Evolutionary conservation across 2,888 invertebrate species (phyloP), one percentile per base, ranked within the genome.

Genomic region (Morpho achilles): DNA sequence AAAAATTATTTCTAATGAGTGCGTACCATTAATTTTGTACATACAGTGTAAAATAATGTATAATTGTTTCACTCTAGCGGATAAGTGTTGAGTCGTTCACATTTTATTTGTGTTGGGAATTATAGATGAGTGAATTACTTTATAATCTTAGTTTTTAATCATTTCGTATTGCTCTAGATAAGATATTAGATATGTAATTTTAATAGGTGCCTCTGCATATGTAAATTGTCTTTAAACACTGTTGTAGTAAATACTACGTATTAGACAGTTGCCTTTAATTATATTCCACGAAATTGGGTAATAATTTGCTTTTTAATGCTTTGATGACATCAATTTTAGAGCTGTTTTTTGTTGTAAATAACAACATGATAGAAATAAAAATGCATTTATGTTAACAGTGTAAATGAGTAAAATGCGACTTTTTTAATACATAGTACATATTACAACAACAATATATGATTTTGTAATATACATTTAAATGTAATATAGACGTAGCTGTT

Each of bases 41-140:
- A 80, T 81, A 82, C 72, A 54, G 54, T 75, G 74, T 78, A 80
- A 76, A 67, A 73, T 78, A 76, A 71, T 67, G 64, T 67, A 65
- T 48, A 43, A 73, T 72, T 75, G 74, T 77, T 79, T 81, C 74
- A 69, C 71, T 67, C 63, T 76, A 77, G 75, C 67, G 65, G 66
- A 61, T 84, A 85, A 85, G 84, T 81, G 84, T 85, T 85, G 77
- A 80, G 64, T 75, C 60, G 65, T 82, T 82, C 76, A 84, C 82
- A 82, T 83, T 84, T 79, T 84, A 84, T 79, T 82, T 84, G 77
- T 79, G 83, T 84, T 84, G 72, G 73, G 67, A 67, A 70, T 71
- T 72, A 65, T 60, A 58, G 59, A 54, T 66, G 61, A 61, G 56
- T 49, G 59, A 58, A 63, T 56, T 53, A 48, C 46, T 40, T 16